Base-by-base conservation (phyloP, 2,888 invertebrate genomes). In the Parasteatoda lunata region DNA sequence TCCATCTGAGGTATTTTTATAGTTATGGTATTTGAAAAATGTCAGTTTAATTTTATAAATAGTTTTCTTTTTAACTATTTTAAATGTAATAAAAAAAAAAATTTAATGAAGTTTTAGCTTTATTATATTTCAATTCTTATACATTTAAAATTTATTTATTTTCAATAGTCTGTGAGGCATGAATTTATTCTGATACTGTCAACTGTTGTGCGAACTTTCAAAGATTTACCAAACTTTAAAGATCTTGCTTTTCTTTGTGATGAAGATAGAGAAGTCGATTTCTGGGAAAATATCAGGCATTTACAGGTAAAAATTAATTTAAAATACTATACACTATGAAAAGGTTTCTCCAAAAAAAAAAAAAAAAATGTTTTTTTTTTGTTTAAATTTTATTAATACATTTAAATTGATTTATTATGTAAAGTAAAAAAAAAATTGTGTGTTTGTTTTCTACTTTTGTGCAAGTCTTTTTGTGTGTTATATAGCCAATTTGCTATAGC, bases 271-370 rank as follows among this genome's bases (percentile, higher is more conserved):
- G 98, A 98, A 92, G 95, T 96, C 0, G 98, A 99, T 92, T 98
- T 99, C 93, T 98, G 98, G 91, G 96, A 97, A 91, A 98, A 98
- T 91, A 94, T 98, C 91, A 94, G 94, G 49, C 98, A 99, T 89
- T 92, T 93, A 72, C 93, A 93, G 91, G 90, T 90, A 75, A 47
- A 70, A 30, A 13, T 51, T 59, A 0, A 30, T 30, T 30, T 30
- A 30, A 30, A 30, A 30, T 30, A 8, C 6, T 59, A 59, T 59
- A 8, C n/a, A 13, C n/a, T 4, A 7, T 54, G 59, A 59, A 59
- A 8, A 59, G 9, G 8, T 11, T 4, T 59, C 4, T 59, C 9
- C 4, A 7, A 59, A 4, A 0, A 8, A 59, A 8, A n/a, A n/a
- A n/a, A n/a, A n/a, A n/a, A n/a, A n/a, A n/a, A n/a, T n/a, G 7